Evolutionary conservation across 1,140 invertebrate species (phyloP).

Genomic region (Pemphigus obesinymphae): DNA sequence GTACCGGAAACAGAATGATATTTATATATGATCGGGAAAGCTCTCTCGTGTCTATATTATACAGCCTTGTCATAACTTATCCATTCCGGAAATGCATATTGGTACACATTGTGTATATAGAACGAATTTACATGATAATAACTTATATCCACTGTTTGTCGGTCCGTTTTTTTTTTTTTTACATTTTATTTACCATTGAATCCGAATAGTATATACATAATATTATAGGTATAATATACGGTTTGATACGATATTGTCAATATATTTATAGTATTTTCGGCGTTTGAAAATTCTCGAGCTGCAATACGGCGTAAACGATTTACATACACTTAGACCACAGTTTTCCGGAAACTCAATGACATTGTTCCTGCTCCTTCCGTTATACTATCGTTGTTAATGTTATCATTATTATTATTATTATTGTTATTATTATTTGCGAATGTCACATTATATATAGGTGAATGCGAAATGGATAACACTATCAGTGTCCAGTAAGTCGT

Average conservation of each 20-base stretch:
- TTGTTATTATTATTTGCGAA: too few species aligned
- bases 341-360: background rate
- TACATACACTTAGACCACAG: background rate
- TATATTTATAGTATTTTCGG: background rate
- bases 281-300: background rate
- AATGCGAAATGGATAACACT: too few species aligned
- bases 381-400: background rate
- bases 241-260: background rate
- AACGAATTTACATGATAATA: slow-evolving; percentile 7
- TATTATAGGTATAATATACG: background rate
- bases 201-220: too few species aligned
- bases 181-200: background rate
- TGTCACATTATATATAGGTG: too few species aligned
- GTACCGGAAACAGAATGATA: background rate
- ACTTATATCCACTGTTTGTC: background rate
- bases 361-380: too few species aligned
- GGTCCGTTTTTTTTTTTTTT: background rate
- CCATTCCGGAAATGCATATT: background rate
- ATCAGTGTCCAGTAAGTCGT: too few species aligned
- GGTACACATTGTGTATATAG: too few species aligned
- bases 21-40: background rate
- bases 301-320: background rate
- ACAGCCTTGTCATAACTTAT: slow-evolving; percentile 2
- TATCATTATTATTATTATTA: background rate
- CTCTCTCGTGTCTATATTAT: background rate